These are phyloP conservation scores for Aeoliscus strigatus DNA, from an alignment of 2,797 vertebrate species.

Conservation along the genomic window DNA sequence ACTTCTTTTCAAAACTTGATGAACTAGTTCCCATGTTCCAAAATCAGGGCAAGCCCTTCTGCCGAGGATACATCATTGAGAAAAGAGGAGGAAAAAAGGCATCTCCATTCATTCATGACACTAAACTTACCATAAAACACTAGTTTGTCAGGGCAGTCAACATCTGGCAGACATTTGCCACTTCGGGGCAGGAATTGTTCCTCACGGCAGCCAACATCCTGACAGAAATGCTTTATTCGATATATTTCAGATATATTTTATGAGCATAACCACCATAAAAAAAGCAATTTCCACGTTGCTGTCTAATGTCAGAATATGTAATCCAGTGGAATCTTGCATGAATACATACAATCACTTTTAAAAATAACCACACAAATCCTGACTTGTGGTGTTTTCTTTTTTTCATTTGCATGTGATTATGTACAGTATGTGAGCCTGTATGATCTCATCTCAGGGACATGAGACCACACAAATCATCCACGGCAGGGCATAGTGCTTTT, in stretches of 20 bases:
- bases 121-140: slow-evolving; percentile 42
- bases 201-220: slow-evolving; percentile 6
- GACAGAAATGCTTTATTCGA: slow-evolving; percentile 4
- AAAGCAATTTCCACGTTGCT: slow-evolving; percentile 2
- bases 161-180: slow-evolving; percentile 33
- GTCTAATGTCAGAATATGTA: background rate
- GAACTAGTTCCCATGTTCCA: background rate
- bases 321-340: background rate
- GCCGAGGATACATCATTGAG: slow-evolving; percentile 23
- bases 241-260: background rate
- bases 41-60: slow-evolving; percentile 20
- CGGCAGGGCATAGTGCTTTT: too few species aligned
- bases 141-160: slow-evolving; percentile 21
- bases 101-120: slow-evolving; percentile 19
- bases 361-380: background rate
- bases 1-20: too few species aligned
- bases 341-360: too few species aligned
- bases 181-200: background rate
- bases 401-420: slow-evolving; percentile 16
- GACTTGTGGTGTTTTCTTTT: background rate
- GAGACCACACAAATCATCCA: slow-evolving; percentile 29
- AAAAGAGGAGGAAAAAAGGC: slow-evolving; percentile 12
- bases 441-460: slow-evolving; percentile 25
- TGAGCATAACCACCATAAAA: background rate
- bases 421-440: slow-evolving; percentile 4